Base-by-base conservation (phyloP, 2,797 vertebrate genomes). In the Luscinia luscinia region DNA sequence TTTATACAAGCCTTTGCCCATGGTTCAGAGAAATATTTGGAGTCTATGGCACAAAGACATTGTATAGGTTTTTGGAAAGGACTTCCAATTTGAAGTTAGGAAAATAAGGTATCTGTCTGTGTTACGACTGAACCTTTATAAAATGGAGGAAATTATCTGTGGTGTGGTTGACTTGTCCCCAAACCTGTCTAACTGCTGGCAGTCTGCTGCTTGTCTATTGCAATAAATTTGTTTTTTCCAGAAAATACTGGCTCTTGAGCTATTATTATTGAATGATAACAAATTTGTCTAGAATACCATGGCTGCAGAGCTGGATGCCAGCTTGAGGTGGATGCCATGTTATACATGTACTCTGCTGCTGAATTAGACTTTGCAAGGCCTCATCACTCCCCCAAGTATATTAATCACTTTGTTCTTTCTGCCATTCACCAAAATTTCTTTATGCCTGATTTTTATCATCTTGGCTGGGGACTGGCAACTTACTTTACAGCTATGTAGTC, bases 371-470 rank as follows among this genome's bases (percentile, higher is more conserved):
- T 75, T 90, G 16, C 57, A 66, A 63, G 66, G 64, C 58, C 87
- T 3, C 3, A 15, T 74, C 4, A 0, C 59, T 86, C 38, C 32
- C 23, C 51, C 52, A 72, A 2, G 6, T 69, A 11, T n/a, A 84
- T 74, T 52, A 23, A 18, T 62, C 78, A 80, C 54, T 72, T 90
- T 87, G 64, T 92, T 86, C 72, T 84, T 92, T 76, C 80, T 40
- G 40, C 77, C 41, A 2, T 92, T 84, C 67, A 84, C 76, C 79
- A 66, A 80, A 91, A 74, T 96, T 91, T 94, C 41, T 38, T 77
- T 74, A 40, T 38, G 66, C 45, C 73, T 95, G 68, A 72, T 93
- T 96, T 96, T 81, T 54, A 73, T 95, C 62, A 6, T 34, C 67
- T 41, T 85, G 43, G 36, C 22, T 13, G 3, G 51, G 40, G 41